Base-by-base conservation (phyloP, 2,113 vertebrate species). In the Mormyrus iriodes region DNA sequence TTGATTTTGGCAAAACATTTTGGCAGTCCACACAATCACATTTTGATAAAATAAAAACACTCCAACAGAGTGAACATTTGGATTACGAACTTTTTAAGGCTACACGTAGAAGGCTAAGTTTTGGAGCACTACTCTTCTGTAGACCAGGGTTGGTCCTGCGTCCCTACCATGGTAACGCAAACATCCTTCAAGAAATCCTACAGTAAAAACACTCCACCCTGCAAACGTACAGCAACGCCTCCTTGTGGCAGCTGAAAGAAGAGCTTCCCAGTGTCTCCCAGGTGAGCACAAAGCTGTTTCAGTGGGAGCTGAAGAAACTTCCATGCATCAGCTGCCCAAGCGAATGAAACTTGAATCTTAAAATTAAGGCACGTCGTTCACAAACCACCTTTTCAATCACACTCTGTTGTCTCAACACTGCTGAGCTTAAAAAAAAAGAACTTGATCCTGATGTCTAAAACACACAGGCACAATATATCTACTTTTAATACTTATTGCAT, bases 1-100 rank as follows among this genome's bases (percentile, higher is more conserved):
- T 94, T 94, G 92, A 94, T 94, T 96, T 96, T 97, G 94, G 95
- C 94, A 94, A 95, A 92, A 95, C 93, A 90, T 93, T 95, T 96
- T 94, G 90, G 94, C 93, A 94, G 90, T 93, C 92, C 88, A 17
- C 46, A 93, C 90, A 90, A 51, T 76, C 93, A 92, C 92, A 93
- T 94, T 94, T 92, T 91, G 89, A 73, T 48, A 86, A 90, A 91
- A 83, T 85, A 76, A 69, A 82, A 76, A 52, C 27, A 88, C 86
- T 87, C 89, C n/a, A 49, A 89, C 76, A 85, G 76, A 84, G 79
- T 39, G 53, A 61, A 48, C 24, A 87, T 84, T 87, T 90, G 79
- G 91, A 85, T 92, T 58, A 88, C 88, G 89, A 88, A 48, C 12
- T 48, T 42, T 79, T 58, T 90, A 53, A 90, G 76, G 88, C 88